Evolutionary conservation across 2,888 invertebrate species (phyloP).

Genomic region (Megamerina dolium): DNA sequence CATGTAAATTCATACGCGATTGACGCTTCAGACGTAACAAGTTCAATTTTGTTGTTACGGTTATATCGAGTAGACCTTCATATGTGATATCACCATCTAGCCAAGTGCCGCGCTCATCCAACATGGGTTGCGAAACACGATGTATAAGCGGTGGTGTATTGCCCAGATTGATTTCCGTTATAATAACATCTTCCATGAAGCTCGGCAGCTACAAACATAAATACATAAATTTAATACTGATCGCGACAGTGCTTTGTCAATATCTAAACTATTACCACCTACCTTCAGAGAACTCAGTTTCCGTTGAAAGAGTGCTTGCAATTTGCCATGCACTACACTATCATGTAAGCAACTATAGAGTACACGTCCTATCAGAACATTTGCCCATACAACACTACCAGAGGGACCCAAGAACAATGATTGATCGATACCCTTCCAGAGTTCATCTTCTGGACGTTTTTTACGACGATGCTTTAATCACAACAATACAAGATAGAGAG

Average conservation of each 20-base stretch:
- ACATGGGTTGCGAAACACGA: conserved; percentile 57
- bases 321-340: conserved; percentile 32
- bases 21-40: conserved; percentile 42
- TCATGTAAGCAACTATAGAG: conserved; percentile 43
- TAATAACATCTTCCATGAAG: conserved; percentile 73
- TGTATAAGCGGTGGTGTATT: conserved; percentile 58
- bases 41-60: conserved; percentile 79
- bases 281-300: conserved; percentile 47
- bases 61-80: conserved; percentile 67
- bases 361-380: conserved; percentile 44
- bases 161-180: conserved; percentile 68
- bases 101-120: conserved; percentile 79
- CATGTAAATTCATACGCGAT: neutral
- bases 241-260: neutral
- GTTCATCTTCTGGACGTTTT: conserved; percentile 43
- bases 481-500: neutral
- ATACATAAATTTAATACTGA: neutral
- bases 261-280: neutral
- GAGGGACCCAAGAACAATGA: conserved; percentile 46
- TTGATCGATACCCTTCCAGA: conserved; percentile 49
- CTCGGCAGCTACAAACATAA: conserved; percentile 59
- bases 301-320: conserved; percentile 46
- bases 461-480: conserved; percentile 40
- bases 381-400: conserved; percentile 48
- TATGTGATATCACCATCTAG: conserved; percentile 73